Evolutionary conservation across 2,797 vertebrate species (phyloP).

Genomic region (Cossypha caffra): DNA sequence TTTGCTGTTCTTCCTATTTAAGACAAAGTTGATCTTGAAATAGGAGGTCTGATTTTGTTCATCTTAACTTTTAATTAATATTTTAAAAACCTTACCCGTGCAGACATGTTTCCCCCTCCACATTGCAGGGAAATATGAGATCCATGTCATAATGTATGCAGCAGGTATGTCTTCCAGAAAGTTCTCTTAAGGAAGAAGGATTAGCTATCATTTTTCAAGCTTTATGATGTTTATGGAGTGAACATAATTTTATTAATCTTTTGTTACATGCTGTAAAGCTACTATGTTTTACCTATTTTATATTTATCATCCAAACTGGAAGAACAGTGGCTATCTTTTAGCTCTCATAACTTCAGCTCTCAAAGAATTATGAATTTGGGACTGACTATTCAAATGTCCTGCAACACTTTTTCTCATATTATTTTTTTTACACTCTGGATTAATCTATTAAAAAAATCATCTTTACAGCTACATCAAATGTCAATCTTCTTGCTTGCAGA

Average conservation of each 20-base stretch:
- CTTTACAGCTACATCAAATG: neutral
- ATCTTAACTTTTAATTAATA: neutral
- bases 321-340: neutral
- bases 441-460: neutral
- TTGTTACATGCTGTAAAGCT: neutral
- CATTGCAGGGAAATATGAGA: neutral
- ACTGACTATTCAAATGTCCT: neutral
- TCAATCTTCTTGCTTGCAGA: neutral
- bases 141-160: neutral
- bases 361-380: neutral
- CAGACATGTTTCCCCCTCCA: neutral
- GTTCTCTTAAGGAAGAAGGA: neutral
- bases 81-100: neutral
- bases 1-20: neutral
- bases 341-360: neutral
- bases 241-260: neutral
- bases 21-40: neutral
- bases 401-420: neutral
- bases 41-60: neutral
- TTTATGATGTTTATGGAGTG: neutral
- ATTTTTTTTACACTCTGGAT: neutral
- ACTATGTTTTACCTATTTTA: neutral
- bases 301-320: neutral
- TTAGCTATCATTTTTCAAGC: neutral
- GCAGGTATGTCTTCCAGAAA: neutral